phyloP scores from a whole-genome alignment of 2,888 invertebrate genomes.

The Teleiodes luculella region DNA sequence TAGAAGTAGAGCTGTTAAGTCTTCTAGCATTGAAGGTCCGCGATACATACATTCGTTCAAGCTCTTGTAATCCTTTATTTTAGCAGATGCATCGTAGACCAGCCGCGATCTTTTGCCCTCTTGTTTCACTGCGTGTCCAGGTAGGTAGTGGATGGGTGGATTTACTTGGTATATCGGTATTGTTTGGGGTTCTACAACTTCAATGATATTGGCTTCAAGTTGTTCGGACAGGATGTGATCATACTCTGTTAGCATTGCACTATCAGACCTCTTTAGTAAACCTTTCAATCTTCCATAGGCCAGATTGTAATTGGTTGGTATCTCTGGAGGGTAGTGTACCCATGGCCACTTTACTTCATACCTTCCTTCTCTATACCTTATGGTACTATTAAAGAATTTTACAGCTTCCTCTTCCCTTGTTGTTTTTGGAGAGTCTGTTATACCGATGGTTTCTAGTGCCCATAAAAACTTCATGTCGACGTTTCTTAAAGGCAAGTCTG shows the following conservation, averaged over 20 bases:
- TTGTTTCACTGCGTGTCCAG: constrained; percentile 14
- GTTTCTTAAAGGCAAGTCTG: constrained; percentile 9
- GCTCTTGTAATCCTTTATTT: constrained; percentile 14
- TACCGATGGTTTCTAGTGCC: too few species aligned
- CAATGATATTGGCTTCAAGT: constrained; percentile 11
- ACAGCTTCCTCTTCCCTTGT: constrained; percentile 19
- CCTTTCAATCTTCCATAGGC: constrained; percentile 19
- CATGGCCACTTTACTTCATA: constrained; percentile 26
- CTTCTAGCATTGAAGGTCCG: constrained; percentile 18
- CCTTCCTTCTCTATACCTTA: constrained; percentile 13
- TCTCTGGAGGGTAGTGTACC: constrained; percentile 18
- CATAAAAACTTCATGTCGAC: constrained; percentile 20
- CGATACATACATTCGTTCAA: constrained; percentile 19
- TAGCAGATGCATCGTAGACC: constrained; percentile 23
- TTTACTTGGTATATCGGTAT: not conserved
- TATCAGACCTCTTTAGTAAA: constrained; percentile 14
- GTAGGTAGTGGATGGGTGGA: constrained; percentile 10
- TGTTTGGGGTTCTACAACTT: not conserved
- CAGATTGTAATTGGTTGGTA: constrained; percentile 21
- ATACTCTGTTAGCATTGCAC: constrained; percentile 7
- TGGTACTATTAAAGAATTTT: constrained; percentile 15
- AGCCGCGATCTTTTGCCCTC: constrained; percentile 16
- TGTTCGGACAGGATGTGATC: constrained; percentile 13
- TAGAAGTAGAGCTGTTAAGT: constrained; percentile 17
- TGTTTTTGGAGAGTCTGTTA: constrained; percentile 25